phyloP scores from a whole-genome alignment of 2,888 invertebrate species.

The Drosophila prostipennis region DNA sequence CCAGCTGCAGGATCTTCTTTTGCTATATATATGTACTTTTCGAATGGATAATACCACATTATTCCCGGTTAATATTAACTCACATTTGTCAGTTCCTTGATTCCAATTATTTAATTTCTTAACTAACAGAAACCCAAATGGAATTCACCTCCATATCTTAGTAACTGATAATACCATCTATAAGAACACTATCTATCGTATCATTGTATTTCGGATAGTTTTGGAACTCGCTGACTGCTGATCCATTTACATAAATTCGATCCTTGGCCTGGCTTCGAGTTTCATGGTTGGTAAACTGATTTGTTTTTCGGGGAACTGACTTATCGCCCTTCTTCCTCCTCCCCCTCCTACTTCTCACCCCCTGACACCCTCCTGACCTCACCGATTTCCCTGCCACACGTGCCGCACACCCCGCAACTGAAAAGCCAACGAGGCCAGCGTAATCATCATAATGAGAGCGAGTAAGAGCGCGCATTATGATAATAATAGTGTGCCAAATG shows the following conservation, averaged over 20 bases:
- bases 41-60: background rate
- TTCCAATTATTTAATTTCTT: too few species aligned
- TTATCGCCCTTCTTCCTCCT: background rate
- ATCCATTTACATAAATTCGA: conserved; percentile 6
- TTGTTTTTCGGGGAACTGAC: conserved; percentile 12
- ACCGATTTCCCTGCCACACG: conserved; percentile 39
- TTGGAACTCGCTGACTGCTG: background rate
- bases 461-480: conserved; percentile 56
- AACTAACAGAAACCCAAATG: too few species aligned
- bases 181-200: too few species aligned
- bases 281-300: conserved; percentile 5
- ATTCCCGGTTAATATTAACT: background rate
- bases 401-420: conserved; percentile 42
- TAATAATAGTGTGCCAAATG: conserved; percentile 73
- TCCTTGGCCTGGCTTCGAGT: background rate
- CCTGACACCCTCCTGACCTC: conserved; percentile 1
- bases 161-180: too few species aligned
- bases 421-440: conserved; percentile 26
- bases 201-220: background rate
- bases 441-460: conserved; percentile 59
- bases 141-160: too few species aligned
- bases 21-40: background rate
- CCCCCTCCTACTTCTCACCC: background rate
- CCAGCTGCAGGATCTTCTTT: conserved; percentile 19
- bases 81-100: too few species aligned